These are phyloP conservation scores for Acanthurus leucopareius DNA, from an alignment of 2,797 vertebrate species.

Conservation along the genomic window DNA sequence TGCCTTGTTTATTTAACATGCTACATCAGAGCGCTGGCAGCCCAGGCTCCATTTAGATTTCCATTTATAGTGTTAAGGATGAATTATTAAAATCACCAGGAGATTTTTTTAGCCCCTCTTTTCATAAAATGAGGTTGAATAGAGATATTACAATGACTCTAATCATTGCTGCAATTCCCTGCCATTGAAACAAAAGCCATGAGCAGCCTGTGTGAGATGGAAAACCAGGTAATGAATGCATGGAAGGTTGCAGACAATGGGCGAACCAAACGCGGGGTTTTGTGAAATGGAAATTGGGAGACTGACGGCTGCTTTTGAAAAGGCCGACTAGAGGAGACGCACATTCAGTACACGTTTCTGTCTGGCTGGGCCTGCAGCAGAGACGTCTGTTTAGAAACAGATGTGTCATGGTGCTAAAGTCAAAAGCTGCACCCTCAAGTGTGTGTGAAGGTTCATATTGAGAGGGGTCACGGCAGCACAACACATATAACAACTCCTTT, in stretches of 20 bases:
- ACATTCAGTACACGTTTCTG: constrained; percentile 29
- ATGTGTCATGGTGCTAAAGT: constrained; percentile 22
- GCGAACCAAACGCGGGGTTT: constrained; percentile 28
- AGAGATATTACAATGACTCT: constrained; percentile 57
- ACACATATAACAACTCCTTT: constrained; percentile 37
- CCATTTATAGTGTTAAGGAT: constrained; percentile 70
- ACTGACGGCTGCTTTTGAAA: constrained; percentile 41
- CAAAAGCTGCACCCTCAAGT: constrained; percentile 32
- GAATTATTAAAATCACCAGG: constrained; percentile 72
- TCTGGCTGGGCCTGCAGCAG: constrained; percentile 19
- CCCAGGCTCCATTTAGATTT: constrained; percentile 60
- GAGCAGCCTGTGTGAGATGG: constrained; percentile 40
- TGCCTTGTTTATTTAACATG: constrained; percentile 62
- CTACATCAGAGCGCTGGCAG: constrained; percentile 61
- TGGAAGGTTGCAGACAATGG: constrained; percentile 53
- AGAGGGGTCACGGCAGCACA: constrained; percentile 24
- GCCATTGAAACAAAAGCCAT: constrained; percentile 58
- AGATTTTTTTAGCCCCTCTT: constrained; percentile 41
- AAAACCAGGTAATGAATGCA: constrained; percentile 68
- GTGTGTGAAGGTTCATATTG: constrained; percentile 25
- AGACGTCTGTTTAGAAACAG: constrained; percentile 27
- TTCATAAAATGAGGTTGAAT: constrained; percentile 54
- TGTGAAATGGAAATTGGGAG: constrained; percentile 76
- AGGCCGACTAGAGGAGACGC: constrained; percentile 21
- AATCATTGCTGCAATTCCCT: constrained; percentile 48